Evolutionary conservation across 2,113 vertebrate genomes (phyloP).

Genomic region (Ceyx margarethae): DNA sequence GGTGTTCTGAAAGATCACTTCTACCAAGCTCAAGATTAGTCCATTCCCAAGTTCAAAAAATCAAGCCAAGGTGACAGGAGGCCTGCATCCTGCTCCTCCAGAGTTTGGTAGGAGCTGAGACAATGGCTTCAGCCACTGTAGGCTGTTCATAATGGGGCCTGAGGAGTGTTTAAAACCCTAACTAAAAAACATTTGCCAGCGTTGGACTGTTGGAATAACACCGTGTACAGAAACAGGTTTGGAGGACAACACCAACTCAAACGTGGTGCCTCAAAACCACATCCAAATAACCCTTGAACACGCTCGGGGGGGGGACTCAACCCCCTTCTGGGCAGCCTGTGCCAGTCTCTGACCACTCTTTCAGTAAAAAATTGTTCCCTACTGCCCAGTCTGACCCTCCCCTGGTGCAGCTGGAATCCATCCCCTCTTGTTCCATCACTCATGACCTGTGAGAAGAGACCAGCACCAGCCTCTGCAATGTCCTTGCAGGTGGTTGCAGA

Average conservation of each 20-base stretch:
- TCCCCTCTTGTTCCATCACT: too few species aligned
- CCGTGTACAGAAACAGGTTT: neutral
- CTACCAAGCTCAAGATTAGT: neutral
- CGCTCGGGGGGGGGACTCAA: too few species aligned
- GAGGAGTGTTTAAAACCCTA: neutral
- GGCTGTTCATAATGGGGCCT: accelerated
- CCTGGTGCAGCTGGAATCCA: too few species aligned
- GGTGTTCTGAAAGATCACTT: neutral
- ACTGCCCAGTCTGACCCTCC: too few species aligned
- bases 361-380: too few species aligned
- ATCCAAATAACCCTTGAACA: too few species aligned
- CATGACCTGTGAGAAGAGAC: too few species aligned
- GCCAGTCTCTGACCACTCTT: too few species aligned
- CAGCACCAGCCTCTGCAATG: too few species aligned
- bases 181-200: neutral
- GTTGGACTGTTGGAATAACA: neutral
- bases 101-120: neutral
- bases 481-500: too few species aligned
- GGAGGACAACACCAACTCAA: neutral
- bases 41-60: neutral
- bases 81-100: neutral
- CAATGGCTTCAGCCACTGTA: neutral
- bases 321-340: too few species aligned
- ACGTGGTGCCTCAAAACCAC: too few species aligned
- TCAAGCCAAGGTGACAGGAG: neutral